Percentiles rank a stretch among this genome's conserved stretches.
These are phyloP conservation scores for Zalophus californianus DNA, from an alignment of 2,797 vertebrate genomes.

Conservation along the genomic window DNA sequence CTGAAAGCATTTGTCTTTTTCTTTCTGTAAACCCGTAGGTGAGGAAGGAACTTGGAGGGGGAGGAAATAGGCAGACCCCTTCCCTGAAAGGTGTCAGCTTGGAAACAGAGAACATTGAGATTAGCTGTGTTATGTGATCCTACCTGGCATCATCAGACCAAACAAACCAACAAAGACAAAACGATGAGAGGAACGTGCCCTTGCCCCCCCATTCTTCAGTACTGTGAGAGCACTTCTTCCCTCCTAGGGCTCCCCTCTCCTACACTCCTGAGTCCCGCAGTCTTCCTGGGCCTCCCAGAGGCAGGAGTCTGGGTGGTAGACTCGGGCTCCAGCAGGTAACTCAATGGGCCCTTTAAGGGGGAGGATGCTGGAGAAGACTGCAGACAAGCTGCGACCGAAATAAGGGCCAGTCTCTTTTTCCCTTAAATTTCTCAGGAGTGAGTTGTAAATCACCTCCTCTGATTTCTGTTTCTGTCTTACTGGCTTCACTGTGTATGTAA, in stretches of 20 bases:
- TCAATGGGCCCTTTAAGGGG: accelerated
- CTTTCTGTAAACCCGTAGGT: not conserved
- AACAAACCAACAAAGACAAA: not conserved
- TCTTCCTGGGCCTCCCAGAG: not conserved
- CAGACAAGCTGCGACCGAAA: accelerated
- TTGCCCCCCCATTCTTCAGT: accelerated
- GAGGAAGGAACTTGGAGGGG: not conserved
- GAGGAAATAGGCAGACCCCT: not conserved
- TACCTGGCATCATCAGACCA: not conserved
- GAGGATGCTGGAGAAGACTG: not conserved
- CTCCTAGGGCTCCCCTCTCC: not conserved
- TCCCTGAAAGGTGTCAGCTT: not conserved
- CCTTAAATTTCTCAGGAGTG: not conserved
- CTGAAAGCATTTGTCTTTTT: not conserved
- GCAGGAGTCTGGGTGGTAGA: accelerated
- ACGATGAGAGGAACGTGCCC: not conserved
- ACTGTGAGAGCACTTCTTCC: not conserved
- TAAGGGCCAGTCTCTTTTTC: not conserved
- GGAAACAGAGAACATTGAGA: not conserved
- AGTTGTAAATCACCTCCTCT: not conserved
- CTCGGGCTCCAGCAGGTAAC: not conserved
- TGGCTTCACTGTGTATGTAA: not conserved
- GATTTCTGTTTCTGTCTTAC: not conserved
- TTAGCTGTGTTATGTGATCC: not conserved
- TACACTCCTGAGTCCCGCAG: not conserved